phyloP scores from a whole-genome alignment of 1,140 invertebrate genomes.

The Solen grandis region DNA sequence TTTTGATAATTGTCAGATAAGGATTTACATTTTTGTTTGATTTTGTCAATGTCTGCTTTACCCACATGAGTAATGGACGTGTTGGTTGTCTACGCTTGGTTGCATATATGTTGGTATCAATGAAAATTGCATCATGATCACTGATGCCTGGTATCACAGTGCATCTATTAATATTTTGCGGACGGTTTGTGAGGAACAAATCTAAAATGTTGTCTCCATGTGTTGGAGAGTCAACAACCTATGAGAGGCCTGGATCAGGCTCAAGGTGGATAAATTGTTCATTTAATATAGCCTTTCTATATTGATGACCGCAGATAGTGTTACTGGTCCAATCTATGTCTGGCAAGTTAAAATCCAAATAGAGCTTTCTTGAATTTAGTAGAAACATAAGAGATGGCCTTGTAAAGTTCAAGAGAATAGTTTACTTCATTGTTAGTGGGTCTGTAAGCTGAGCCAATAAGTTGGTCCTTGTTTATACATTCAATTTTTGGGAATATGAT shows the following conservation, averaged over 20 bases:
- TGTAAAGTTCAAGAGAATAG: neutral
- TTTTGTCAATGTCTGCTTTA: neutral
- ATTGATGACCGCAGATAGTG: neutral
- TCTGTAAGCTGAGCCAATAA: neutral
- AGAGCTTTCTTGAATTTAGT: neutral
- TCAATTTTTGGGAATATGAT: too few relatives aligned
- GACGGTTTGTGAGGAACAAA: constrained; percentile 18
- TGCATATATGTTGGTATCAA: too few relatives aligned
- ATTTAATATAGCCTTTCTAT: neutral
- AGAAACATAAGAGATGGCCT: neutral
- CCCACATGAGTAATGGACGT: neutral
- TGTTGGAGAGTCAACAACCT: neutral
- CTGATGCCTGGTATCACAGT: constrained; percentile 18
- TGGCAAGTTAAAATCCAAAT: constrained; percentile 11
- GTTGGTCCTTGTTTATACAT: too few relatives aligned
- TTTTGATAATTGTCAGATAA: too few relatives aligned
- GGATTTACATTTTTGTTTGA: too few relatives aligned
- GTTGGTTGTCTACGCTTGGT: too few relatives aligned
- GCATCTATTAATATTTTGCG: neutral
- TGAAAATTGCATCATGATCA: neutral
- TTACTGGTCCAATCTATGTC: neutral
- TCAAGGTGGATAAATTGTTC: neutral
- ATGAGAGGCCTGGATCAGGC: neutral
- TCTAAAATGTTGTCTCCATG: too few relatives aligned
- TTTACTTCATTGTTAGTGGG: constrained; percentile 16